Evolutionary conservation across 2,113 vertebrate genomes (phyloP).

Genomic region (Vulpes lagopus): DNA sequence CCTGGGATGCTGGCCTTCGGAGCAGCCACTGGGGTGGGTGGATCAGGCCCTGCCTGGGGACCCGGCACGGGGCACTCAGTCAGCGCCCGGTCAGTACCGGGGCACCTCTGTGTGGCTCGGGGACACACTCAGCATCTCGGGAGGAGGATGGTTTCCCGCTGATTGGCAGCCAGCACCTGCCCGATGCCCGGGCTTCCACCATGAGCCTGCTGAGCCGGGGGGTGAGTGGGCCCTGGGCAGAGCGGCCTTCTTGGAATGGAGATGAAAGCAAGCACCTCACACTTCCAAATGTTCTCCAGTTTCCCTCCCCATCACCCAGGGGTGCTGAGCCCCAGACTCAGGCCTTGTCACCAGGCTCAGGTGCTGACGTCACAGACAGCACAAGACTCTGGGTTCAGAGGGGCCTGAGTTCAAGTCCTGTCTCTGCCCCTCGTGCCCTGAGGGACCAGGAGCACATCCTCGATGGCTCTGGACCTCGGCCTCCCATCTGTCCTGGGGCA

Average conservation of each 20-base stretch:
- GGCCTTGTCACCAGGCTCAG: neutral
- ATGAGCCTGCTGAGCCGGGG: fast-evolving
- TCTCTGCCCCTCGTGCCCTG: fast-evolving
- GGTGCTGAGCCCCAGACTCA: neutral
- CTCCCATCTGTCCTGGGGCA: neutral
- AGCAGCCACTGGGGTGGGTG: neutral
- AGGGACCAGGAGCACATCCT: neutral
- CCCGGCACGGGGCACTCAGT: neutral
- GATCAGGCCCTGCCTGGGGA: neutral
- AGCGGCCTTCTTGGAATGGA: neutral
- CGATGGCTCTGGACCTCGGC: neutral
- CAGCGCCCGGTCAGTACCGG: fast-evolving
- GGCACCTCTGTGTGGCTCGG: neutral
- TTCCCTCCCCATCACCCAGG: neutral
- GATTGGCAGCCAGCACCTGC: neutral
- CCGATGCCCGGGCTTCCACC: neutral
- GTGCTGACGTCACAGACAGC: fast-evolving
- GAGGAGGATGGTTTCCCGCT: fast-evolving
- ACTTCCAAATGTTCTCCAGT: neutral
- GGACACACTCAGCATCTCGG: neutral
- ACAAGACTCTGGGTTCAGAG: neutral
- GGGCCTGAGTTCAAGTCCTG: neutral
- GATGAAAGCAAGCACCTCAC: neutral
- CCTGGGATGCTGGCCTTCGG: neutral
- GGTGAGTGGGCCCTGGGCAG: fast-evolving